Base-by-base conservation (phyloP, 1,140 invertebrate genomes). In the Philotrypesis tridentata region DNA sequence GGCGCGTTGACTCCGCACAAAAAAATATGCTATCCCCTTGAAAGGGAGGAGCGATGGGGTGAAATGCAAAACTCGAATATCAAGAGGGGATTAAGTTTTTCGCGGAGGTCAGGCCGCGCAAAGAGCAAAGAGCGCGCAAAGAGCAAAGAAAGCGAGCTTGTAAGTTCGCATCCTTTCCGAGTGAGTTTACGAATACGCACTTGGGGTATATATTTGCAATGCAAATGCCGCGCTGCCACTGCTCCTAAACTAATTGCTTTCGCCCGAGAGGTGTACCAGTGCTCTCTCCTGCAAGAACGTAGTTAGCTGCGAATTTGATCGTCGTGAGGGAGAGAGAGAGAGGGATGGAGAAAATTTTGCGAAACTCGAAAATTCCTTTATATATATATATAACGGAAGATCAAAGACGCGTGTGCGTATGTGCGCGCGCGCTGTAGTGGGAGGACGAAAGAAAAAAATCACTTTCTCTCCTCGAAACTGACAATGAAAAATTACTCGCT, bases 161-260 rank as follows among this genome's bases (percentile, higher is more conserved):
- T 55, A 17, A 37, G 48, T 1, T 55, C 6, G 48, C 48, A n/a
- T 55, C 7, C 48, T n/a, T 55, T 55, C 17, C 1, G 17, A n/a
- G 48, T 5, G 21, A 55, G 21, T 55, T 55, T 55, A 55, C 48
- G 6, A 8, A n/a, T 5, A 55, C 5, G 21, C 21, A 55, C 48
- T n/a, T n/a, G n/a, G n/a, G n/a, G 48, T 17, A 55, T 55, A n/a
- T 27, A 31, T 82, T 82, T 71, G 67, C 74, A 55, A 71, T 82
- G 65, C 55, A 82, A 82, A 77, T 55, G 12, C 31, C 9, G 31
- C 67, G 21, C 8, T 37, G 9, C 33, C 33, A 3, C 33, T 37
- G 9, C 9, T 37, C 33, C 9, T 3, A 37, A 5, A 37, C 33
- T 37, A 37, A 3, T 37, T 3, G 33, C 3, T 37, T 37, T 37